Conservation (phyloP, 2,888 invertebrate genomes). For the Dryococelus australis region DNA sequence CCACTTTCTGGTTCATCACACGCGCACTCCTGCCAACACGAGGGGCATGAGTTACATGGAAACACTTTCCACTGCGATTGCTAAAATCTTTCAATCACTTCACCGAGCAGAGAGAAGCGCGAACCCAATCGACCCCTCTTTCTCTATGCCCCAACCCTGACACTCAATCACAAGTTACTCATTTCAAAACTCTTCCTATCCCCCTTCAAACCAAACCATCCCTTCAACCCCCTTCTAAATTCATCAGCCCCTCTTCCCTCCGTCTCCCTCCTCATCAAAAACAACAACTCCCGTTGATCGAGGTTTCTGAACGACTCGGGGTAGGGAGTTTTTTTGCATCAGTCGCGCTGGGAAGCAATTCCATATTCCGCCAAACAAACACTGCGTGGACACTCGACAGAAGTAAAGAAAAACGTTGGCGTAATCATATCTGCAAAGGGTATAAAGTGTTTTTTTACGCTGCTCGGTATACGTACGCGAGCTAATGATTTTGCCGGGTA, state of each 20-base stretch:
- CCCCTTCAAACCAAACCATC: background rate
- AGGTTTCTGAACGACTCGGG: background rate
- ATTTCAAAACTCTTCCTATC: background rate
- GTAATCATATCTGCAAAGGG: too few species aligned
- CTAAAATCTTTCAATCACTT: slow-evolving; percentile 3
- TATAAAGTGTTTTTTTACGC: too few species aligned
- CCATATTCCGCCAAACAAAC: background rate
- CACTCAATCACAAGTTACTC: slow-evolving; percentile 7
- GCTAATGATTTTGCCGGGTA: too few species aligned
- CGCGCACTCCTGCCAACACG: background rate
- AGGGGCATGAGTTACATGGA: background rate
- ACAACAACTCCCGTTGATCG: background rate
- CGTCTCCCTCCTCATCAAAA: background rate
- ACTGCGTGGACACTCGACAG: background rate
- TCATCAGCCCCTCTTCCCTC: background rate
- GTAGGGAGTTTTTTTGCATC: background rate
- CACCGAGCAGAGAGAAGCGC: background rate
- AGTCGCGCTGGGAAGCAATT: background rate
- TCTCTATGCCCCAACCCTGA: background rate
- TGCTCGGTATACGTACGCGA: too few species aligned
- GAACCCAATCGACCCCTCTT: background rate
- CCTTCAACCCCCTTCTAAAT: background rate
- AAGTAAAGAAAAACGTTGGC: too few species aligned
- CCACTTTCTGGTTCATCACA: background rate
- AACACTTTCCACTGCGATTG: slow-evolving; percentile 16